These are phyloP conservation scores for Rhadina sibilatrix DNA, from an alignment of 2,113 vertebrate species.

Conservation along the genomic window DNA sequence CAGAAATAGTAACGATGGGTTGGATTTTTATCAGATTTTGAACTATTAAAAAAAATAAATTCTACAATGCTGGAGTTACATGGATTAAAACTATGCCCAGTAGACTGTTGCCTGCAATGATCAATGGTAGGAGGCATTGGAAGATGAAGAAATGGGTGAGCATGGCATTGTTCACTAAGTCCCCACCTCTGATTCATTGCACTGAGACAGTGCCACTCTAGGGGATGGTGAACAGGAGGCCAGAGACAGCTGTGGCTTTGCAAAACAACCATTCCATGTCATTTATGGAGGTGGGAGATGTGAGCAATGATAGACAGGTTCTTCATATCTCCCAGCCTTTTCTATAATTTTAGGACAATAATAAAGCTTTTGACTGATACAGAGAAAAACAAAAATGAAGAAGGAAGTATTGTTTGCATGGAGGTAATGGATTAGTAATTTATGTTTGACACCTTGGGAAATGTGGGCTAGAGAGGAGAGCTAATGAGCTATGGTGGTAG, in stretches of 20 bases:
- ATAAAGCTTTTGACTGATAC: background rate
- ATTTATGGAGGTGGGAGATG: background rate
- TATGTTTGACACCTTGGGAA: background rate
- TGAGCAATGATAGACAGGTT: background rate
- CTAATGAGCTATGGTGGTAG: background rate
- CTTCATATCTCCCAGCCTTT: background rate
- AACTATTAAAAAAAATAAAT: background rate
- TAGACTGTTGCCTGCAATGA: background rate
- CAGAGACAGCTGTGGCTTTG: background rate
- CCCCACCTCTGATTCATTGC: background rate
- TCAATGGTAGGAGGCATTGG: background rate
- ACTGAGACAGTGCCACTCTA: background rate
- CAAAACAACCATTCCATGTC: background rate
- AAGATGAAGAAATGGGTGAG: background rate
- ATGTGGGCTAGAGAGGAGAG: background rate
- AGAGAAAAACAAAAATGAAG: background rate
- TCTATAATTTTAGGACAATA: background rate
- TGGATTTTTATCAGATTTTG: constrained; percentile 12
- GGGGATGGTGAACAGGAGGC: background rate
- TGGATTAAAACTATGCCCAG: background rate
- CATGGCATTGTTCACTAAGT: background rate
- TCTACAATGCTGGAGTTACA: background rate
- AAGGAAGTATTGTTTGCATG: background rate
- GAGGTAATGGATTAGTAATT: background rate
- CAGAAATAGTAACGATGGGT: background rate